These are phyloP conservation scores for Eupsilia transversa DNA, from an alignment of 2,888 invertebrate species.

Conservation along the genomic window DNA sequence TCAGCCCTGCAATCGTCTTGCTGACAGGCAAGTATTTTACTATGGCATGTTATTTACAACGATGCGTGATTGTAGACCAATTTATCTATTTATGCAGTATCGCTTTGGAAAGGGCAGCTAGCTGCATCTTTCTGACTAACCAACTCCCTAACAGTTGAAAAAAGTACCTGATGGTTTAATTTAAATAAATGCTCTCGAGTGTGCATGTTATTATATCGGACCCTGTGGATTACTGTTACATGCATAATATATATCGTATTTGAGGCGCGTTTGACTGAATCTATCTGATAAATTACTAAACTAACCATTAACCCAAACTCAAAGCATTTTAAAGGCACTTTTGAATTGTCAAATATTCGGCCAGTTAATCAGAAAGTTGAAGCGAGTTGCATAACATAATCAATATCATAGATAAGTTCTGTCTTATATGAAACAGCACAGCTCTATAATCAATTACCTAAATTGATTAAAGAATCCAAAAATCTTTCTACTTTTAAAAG, in stretches of 20 bases:
- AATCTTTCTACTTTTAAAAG: neutral
- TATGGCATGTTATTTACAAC: neutral
- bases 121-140: too few relatives aligned
- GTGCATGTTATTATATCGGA: neutral
- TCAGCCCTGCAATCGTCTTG: neutral
- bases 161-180: too few relatives aligned
- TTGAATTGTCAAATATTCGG: neutral
- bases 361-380: neutral
- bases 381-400: neutral
- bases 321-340: neutral
- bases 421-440: neutral
- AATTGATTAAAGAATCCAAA: neutral
- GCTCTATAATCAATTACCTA: neutral
- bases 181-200: too few relatives aligned
- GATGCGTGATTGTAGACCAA: neutral
- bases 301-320: neutral
- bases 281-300: neutral
- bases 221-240: neutral
- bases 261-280: neutral
- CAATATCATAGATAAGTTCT: neutral
- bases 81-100: neutral
- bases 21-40: neutral
- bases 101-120: too few relatives aligned
- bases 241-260: too few relatives aligned
- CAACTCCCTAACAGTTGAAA: too few relatives aligned